phyloP scores from a whole-genome alignment of 2,797 vertebrate genomes.

The Sparus aurata region DNA sequence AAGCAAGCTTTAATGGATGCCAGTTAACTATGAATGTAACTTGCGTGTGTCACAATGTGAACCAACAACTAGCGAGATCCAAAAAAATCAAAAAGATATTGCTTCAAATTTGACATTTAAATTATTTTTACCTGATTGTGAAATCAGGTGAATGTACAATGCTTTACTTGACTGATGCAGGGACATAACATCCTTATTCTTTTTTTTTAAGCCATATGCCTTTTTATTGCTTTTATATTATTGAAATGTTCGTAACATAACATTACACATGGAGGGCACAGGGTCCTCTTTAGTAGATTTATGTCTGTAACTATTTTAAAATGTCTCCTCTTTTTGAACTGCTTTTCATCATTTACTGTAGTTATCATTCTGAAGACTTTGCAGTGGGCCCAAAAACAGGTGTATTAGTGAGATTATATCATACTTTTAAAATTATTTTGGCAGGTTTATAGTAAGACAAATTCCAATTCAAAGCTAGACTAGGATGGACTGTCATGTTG shows the following conservation, averaged over 20 bases:
- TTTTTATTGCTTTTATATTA: too few relatives aligned
- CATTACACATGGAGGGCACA: background rate
- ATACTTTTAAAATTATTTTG: background rate
- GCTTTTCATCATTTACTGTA: background rate
- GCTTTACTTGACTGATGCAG: too few relatives aligned
- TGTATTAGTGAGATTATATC: slow-evolving; percentile 6
- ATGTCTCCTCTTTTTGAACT: background rate
- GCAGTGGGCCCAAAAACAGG: background rate
- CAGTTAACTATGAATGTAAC: background rate
- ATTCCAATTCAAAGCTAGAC: background rate
- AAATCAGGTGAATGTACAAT: too few relatives aligned
- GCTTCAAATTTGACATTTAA: too few relatives aligned
- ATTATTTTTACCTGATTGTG: too few relatives aligned
- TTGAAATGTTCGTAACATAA: background rate
- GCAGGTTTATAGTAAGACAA: slow-evolving; percentile 20
- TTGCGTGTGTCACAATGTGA: background rate
- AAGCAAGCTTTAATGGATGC: slow-evolving; percentile 8
- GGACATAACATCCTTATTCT: too few relatives aligned
- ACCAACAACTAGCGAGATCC: too few relatives aligned
- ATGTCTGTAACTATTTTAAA: slow-evolving; percentile 1
- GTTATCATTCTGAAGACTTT: slow-evolving; percentile 15
- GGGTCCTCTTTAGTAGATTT: slow-evolving; percentile 6
- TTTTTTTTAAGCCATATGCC: too few relatives aligned
- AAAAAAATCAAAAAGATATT: too few relatives aligned
- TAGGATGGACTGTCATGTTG: background rate